phyloP scores from a whole-genome alignment of 2,797 vertebrate species.

The Brachymystax lenok region DNA sequence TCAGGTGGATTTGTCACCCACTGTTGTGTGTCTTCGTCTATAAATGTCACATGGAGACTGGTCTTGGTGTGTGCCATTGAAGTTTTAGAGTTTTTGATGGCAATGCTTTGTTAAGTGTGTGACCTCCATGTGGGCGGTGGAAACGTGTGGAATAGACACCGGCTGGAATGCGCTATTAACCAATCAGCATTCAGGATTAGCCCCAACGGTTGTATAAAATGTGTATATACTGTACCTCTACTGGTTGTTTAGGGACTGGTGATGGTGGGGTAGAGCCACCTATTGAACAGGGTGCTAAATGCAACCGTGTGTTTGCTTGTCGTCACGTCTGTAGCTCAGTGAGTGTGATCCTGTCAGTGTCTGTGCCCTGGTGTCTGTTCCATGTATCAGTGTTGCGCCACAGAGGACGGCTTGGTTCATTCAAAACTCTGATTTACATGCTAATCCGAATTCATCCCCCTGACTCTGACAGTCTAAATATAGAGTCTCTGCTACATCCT shows the following conservation, averaged over 20 bases:
- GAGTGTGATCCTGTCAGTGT: background rate
- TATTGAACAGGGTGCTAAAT: slow-evolving; percentile 30
- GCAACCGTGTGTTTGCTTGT: slow-evolving; percentile 14
- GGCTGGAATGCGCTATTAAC: no score
- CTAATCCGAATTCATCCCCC: background rate
- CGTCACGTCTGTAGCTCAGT: background rate
- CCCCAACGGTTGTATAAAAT: no score
- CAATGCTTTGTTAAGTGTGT: slow-evolving; percentile 20
- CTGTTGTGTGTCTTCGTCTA: background rate
- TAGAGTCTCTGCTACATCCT: background rate
- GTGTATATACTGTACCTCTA: background rate
- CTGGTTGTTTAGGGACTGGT: slow-evolving; percentile 32
- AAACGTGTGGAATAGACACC: no score
- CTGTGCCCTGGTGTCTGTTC: slow-evolving; percentile 1
- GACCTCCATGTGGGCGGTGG: slow-evolving; percentile 2
- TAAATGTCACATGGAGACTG: slow-evolving; percentile 12
- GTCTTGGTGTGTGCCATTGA: slow-evolving; percentile 32
- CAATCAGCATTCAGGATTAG: no score
- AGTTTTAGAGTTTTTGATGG: slow-evolving; percentile 18
- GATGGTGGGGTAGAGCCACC: slow-evolving; percentile 20
- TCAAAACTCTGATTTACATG: slow-evolving; percentile 1
- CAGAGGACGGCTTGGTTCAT: background rate
- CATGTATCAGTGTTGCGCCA: background rate
- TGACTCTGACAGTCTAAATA: background rate
- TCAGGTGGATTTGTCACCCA: slow-evolving; percentile 32